These are phyloP conservation scores for Eolophus roseicapilla DNA, from an alignment of 2,113 vertebrate genomes.

Conservation along the genomic window DNA sequence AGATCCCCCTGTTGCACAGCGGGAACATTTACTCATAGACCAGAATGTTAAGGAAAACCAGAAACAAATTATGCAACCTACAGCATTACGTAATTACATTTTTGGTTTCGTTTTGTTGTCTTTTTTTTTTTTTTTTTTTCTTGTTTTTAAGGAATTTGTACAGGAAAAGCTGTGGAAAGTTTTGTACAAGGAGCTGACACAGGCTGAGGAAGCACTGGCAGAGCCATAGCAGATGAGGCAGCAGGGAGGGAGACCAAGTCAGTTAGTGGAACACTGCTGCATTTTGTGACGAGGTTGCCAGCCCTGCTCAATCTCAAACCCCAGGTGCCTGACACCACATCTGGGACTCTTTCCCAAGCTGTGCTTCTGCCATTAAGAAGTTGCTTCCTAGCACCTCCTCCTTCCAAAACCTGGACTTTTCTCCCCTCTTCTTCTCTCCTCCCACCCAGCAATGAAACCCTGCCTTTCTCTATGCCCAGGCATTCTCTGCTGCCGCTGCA, in stretches of 20 bases:
- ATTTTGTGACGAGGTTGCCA: not conserved
- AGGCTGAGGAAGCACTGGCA: not conserved
- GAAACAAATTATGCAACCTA: not conserved
- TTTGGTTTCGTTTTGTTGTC: not conserved
- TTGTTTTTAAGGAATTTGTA: not conserved
- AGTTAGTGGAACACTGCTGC: not conserved
- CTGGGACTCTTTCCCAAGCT: not conserved
- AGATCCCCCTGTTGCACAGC: not conserved
- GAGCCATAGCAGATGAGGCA: not conserved
- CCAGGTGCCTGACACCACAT: not conserved
- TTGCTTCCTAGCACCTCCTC: not conserved
- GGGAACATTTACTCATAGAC: not conserved
- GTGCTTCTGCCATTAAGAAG: rapidly evolving
- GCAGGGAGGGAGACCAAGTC: not conserved
- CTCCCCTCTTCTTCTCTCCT: not conserved
- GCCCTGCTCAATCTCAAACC: not conserved
- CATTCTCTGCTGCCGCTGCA: not conserved
- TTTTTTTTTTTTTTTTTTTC: too few relatives aligned
- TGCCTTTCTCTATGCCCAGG: not conserved
- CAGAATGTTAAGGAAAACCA: not conserved
- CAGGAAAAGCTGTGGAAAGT: not conserved
- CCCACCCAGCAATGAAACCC: not conserved
- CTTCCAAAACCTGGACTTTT: not conserved
- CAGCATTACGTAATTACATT: not conserved
- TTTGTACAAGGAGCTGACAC: not conserved